Percentiles rank a stretch among this genome's conserved stretches.
phyloP scores from a whole-genome alignment of 1,140 invertebrate species.

The Cecropterus lyciades region DNA sequence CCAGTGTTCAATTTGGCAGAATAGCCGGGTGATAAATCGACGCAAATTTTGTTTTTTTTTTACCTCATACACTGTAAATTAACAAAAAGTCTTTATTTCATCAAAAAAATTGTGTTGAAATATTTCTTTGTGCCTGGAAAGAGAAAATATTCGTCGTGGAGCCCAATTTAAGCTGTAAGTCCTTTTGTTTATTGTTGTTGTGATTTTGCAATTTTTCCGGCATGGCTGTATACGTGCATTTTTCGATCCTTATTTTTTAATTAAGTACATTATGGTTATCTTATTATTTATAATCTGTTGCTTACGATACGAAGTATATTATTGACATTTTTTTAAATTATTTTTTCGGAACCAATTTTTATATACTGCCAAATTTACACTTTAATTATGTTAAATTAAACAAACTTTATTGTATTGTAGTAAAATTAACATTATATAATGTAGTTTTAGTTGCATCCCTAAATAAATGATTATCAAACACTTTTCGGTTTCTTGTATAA shows the following conservation, averaged over 20 bases:
- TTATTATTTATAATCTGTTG: conserved; percentile 38
- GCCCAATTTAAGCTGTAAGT: conserved; percentile 62
- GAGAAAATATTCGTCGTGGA: conserved; percentile 55
- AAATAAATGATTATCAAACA: no score
- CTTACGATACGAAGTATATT: background rate
- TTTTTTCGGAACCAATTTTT: no score
- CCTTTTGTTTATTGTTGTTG: conserved; percentile 44
- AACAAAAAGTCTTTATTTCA: background rate
- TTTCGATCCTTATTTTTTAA: no score
- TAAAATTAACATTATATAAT: no score
- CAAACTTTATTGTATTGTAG: no score
- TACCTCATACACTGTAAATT: background rate
- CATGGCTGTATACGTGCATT: conserved; percentile 15
- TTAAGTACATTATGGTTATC: no score
- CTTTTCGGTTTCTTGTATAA: no score
- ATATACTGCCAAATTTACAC: no score
- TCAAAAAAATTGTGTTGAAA: background rate
- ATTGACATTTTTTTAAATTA: no score
- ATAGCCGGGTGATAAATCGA: conserved; percentile 8
- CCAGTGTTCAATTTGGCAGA: conserved; percentile 35
- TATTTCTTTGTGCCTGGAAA: conserved; percentile 1
- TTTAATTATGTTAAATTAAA: no score
- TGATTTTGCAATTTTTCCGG: conserved; percentile 18
- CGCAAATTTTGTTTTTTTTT: conserved; percentile 7
- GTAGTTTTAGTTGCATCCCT: no score